A percentile compares a stretch with the other conserved stretches of the same genome.
phyloP scores from a whole-genome alignment of 2,113 vertebrate species.

The Amphiprion ocellaris region DNA sequence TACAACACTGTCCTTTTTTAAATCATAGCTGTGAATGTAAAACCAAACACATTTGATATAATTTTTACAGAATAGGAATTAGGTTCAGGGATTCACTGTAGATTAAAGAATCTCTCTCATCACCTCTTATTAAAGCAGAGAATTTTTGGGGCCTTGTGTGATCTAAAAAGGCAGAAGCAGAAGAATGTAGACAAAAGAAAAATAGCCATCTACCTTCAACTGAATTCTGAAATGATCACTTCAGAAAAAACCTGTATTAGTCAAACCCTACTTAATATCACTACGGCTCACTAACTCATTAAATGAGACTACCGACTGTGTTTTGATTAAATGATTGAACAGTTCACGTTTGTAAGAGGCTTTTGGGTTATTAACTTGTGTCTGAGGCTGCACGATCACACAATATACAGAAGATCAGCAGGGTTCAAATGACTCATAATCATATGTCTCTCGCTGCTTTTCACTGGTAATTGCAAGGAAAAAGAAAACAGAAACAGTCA shows the following conservation, averaged over 20 bases:
- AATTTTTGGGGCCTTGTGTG: not conserved
- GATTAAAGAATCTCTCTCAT: not conserved
- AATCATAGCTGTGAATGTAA: not conserved
- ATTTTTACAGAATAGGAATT: not conserved
- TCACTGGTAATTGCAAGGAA: slow-evolving; percentile 56
- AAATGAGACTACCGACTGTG: slow-evolving; percentile 66
- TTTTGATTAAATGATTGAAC: slow-evolving; percentile 76
- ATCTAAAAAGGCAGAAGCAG: not conserved
- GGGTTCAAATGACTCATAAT: slow-evolving; percentile 74
- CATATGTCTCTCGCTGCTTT: slow-evolving; percentile 65
- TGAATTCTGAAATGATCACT: slow-evolving; percentile 37
- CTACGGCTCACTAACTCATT: slow-evolving; percentile 64
- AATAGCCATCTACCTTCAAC: not conserved
- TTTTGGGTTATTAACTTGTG: slow-evolving; percentile 70
- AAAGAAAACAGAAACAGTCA: slow-evolving; percentile 49
- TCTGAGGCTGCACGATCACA: slow-evolving; percentile 56
- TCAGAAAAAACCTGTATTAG: slow-evolving; percentile 56
- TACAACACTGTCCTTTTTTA: not conserved
- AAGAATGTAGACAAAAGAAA: too few species aligned
- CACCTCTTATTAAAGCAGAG: not conserved
- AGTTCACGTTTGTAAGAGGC: slow-evolving; percentile 56
- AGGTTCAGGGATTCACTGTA: not conserved
- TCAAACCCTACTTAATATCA: slow-evolving; percentile 60
- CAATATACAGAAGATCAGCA: slow-evolving; percentile 52
- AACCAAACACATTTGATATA: not conserved